phyloP scores from a whole-genome alignment of 1,140 invertebrate genomes.

The Drosophila simulans region DNA sequence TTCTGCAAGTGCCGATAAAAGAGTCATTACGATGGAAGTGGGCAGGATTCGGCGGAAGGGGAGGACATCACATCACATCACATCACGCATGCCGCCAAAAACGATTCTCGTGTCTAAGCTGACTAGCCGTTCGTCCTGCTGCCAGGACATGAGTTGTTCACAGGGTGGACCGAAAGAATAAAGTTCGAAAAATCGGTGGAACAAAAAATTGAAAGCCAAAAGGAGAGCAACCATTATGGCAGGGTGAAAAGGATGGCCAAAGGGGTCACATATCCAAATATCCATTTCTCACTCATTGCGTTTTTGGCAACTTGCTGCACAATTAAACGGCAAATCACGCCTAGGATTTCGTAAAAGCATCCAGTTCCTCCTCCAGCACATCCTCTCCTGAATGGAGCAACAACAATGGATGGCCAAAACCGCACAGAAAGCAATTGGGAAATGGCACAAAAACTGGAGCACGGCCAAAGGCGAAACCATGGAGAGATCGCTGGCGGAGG shows the following conservation, averaged over 20 bases:
- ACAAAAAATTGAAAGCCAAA: too few relatives aligned
- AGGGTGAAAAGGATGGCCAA: neutral
- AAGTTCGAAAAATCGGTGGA: too few relatives aligned
- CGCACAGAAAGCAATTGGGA: constrained; percentile 69
- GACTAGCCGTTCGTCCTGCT: constrained; percentile 27
- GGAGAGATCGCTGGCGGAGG: constrained; percentile 10
- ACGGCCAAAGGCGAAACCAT: constrained; percentile 60
- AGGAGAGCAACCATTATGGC: constrained; percentile 22
- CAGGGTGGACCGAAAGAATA: neutral
- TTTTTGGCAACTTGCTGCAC: constrained; percentile 68
- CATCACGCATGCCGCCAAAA: constrained; percentile 51
- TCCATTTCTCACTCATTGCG: constrained; percentile 64
- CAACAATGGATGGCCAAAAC: constrained; percentile 38
- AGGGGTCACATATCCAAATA: constrained; percentile 50
- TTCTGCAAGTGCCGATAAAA: constrained; percentile 5
- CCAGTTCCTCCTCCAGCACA: constrained; percentile 34
- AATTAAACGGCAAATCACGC: constrained; percentile 82
- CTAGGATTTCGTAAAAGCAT: constrained; percentile 71
- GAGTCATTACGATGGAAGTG: neutral
- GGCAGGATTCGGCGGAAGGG: neutral
- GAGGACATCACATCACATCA: neutral
- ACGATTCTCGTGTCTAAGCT: constrained; percentile 53
- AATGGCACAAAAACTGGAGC: constrained; percentile 65
- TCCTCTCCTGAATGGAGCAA: constrained; percentile 29
- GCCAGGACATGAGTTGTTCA: constrained; percentile 28